Percentiles rank a stretch among this genome's conserved stretches.
Conservation (phyloP, 2,888 invertebrate species). For the Anarsia innoxiella region DNA sequence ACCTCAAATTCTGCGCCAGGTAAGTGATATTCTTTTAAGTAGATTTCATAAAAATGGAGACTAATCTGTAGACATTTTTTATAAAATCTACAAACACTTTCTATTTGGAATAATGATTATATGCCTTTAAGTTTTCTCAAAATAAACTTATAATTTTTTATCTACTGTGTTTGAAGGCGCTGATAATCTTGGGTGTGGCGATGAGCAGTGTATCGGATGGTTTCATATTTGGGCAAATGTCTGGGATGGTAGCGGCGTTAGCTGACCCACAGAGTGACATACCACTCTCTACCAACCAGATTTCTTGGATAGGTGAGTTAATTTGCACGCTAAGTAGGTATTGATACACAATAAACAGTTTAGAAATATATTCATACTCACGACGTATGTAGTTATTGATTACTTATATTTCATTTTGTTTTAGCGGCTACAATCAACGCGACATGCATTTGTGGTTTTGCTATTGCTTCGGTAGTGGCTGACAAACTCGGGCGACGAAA, state of each 20-base stretch:
- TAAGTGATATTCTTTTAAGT: neutral
- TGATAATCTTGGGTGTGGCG: slow-evolving; percentile 7
- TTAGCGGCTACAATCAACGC: slow-evolving; percentile 22
- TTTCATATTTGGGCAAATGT: slow-evolving; percentile 20
- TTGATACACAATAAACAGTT: too few relatives aligned
- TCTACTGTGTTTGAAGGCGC: neutral
- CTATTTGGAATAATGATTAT: too few relatives aligned
- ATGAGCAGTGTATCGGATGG: slow-evolving; percentile 19
- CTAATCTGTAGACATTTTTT: too few relatives aligned
- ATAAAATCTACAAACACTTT: too few relatives aligned
- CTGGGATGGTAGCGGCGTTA: slow-evolving; percentile 21
- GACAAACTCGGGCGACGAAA: slow-evolving; percentile 20
- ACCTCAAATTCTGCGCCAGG: neutral
- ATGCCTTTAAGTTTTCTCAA: too few relatives aligned
- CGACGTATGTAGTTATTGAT: too few relatives aligned
- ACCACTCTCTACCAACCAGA: slow-evolving; percentile 15
- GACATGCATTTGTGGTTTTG: slow-evolving; percentile 18
- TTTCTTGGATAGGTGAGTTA: slow-evolving; percentile 21
- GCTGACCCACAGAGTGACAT: slow-evolving; percentile 13
- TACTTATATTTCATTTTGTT: too few relatives aligned
- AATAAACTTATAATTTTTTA: too few relatives aligned
- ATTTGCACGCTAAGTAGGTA: too few relatives aligned
- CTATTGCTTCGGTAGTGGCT: slow-evolving; percentile 16
- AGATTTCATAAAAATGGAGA: too few relatives aligned
- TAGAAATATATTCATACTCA: too few relatives aligned